Evolutionary conservation across 2,797 vertebrate species (phyloP).

Genomic region (Pristis pectinata): DNA sequence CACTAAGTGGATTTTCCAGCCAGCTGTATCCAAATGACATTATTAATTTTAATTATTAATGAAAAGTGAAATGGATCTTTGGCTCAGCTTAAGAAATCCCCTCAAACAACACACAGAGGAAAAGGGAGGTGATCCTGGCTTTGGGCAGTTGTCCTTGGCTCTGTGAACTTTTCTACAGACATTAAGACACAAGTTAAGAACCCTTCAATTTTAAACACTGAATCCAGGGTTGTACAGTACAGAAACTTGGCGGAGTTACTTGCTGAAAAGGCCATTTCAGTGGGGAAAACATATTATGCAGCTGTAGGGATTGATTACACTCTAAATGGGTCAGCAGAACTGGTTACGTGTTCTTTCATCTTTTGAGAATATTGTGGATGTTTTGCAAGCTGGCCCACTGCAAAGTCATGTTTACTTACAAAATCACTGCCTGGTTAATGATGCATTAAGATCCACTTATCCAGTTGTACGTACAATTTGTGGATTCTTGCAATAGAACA

Average conservation of each 20-base stretch:
- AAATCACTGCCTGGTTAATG: not conserved
- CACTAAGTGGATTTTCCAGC: not conserved
- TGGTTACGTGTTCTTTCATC: not conserved
- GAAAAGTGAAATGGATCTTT: not conserved
- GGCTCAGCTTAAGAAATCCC: not conserved
- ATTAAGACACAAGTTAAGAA: not conserved
- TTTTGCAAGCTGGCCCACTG: not conserved
- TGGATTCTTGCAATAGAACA: not conserved
- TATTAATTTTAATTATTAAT: not conserved
- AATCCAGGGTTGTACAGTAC: not conserved
- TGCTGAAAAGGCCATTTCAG: not conserved
- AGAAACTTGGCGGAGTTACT: not conserved
- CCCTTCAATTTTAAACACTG: not conserved
- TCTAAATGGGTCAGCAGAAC: constrained; percentile 20
- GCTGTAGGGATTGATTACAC: not conserved
- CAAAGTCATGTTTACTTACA: not conserved
- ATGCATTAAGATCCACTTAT: not conserved
- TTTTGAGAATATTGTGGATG: not conserved
- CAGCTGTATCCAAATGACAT: not conserved
- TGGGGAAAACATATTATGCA: not conserved
- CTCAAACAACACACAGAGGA: not conserved
- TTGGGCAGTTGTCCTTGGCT: not conserved
- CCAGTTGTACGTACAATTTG: not conserved
- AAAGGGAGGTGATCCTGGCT: not conserved
- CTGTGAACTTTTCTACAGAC: not conserved